Evolutionary conservation across 2,113 vertebrate genomes (phyloP).

Genomic region (Sceloporus tristichus): DNA sequence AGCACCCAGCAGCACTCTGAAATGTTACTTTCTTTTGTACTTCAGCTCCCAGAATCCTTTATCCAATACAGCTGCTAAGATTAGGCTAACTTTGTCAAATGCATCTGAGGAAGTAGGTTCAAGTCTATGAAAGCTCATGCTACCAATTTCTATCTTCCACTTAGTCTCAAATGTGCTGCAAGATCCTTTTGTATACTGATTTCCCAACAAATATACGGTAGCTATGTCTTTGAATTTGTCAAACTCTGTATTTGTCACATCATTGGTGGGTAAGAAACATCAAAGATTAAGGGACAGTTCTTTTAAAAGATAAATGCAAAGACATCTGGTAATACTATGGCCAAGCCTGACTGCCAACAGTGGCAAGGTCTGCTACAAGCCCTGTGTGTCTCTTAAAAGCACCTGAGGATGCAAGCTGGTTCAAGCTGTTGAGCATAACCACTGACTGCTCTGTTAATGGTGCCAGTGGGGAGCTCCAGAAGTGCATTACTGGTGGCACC

Average conservation of each 20-base stretch:
- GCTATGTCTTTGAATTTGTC: too few species aligned
- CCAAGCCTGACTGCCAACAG: not conserved
- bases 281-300: not conserved
- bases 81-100: too few species aligned
- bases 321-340: not conserved
- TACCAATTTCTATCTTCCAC: too few species aligned
- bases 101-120: too few species aligned
- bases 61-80: too few species aligned
- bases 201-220: too few species aligned
- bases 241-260: not conserved
- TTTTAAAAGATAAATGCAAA: not conserved
- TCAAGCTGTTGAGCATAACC: conserved; percentile 24
- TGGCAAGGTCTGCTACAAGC: conserved; percentile 22
- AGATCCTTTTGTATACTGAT: too few species aligned
- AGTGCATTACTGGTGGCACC: not conserved
- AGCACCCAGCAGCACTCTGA: not conserved
- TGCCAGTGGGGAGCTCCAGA: accelerated
- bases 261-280: not conserved
- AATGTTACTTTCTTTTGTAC: too few species aligned
- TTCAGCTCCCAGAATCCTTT: too few species aligned
- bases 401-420: conserved; percentile 23
- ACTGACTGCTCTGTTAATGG: conserved; percentile 27
- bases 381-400: conserved; percentile 22
- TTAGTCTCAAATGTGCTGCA: too few species aligned
- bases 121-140: too few species aligned